Evolutionary conservation across 1,140 invertebrate species (phyloP).

Genomic region (Argopecten irradians): DNA sequence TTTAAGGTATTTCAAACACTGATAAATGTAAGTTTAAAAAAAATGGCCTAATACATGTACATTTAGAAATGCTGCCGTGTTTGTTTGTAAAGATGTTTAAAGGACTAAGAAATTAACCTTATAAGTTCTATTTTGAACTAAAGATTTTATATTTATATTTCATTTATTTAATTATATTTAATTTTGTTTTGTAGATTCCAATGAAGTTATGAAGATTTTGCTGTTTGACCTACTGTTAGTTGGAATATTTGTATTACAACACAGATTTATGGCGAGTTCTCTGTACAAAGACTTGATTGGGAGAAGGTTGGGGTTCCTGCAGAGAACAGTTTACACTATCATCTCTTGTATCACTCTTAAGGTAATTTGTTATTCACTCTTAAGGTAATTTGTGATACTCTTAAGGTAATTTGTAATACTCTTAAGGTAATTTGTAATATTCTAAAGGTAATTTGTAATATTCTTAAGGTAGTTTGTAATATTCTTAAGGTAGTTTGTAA

Average conservation of each 20-base stretch:
- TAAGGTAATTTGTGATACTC: neutral
- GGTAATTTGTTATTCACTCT: constrained; percentile 10
- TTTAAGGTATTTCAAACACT: too few species aligned
- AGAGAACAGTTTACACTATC: constrained; percentile 41
- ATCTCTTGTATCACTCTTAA: constrained; percentile 25
- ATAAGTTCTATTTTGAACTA: too few species aligned
- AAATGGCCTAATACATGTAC: too few species aligned
- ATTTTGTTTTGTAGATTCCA: neutral
- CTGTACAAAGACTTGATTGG: constrained; percentile 31
- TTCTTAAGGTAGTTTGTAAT: neutral
- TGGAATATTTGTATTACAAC: constrained; percentile 46
- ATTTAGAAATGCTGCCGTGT: too few species aligned
- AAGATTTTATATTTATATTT: too few species aligned
- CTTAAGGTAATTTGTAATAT: neutral
- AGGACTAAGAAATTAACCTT: too few species aligned
- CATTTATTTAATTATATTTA: too few species aligned
- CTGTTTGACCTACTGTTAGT: neutral
- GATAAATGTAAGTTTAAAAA: too few species aligned
- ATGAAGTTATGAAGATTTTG: neutral
- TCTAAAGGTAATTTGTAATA: neutral
- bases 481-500: neutral
- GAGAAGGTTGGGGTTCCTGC: constrained; percentile 3
- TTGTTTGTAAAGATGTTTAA: too few species aligned
- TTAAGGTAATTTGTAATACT: constrained; percentile 2
- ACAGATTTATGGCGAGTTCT: constrained; percentile 43